A percentile compares a stretch with the other conserved stretches of the same genome.
Conservation (phyloP, 2,113 vertebrate genomes). For the Xyrauchen texanus region DNA sequence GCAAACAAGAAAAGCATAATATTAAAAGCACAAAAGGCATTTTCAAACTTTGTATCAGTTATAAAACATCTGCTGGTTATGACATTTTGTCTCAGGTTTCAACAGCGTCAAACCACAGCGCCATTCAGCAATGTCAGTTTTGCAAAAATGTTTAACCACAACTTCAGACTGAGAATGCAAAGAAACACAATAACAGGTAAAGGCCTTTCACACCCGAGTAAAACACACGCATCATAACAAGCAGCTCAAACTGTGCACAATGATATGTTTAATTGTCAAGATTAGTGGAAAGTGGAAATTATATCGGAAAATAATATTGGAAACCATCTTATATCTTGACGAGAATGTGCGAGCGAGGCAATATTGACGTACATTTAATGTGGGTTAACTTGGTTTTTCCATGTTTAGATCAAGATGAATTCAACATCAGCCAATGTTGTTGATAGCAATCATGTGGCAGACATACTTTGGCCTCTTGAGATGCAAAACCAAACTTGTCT, state of each 20-base stretch:
- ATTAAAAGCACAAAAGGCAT: neutral
- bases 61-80: neutral
- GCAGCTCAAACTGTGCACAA: no score
- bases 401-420: no score
- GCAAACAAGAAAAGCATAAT: neutral
- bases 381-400: no score
- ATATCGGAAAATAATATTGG: neutral
- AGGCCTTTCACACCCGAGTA: neutral
- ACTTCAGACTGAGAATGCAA: neutral
- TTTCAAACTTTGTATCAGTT: neutral
- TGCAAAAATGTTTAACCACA: neutral
- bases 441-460: no score
- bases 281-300: neutral
- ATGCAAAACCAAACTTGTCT: no score
- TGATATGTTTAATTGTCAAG: no score
- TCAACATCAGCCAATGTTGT: no score
- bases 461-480: no score
- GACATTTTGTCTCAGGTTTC: neutral
- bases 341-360: neutral
- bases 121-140: conserved; percentile 42
- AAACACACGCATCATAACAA: no score
- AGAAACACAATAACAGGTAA: no score
- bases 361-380: no score
- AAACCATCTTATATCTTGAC: neutral
- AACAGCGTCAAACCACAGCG: conserved; percentile 28